These are phyloP conservation scores for Hyperopisus bebe DNA, from an alignment of 2,113 vertebrate species.

Conservation along the genomic window DNA sequence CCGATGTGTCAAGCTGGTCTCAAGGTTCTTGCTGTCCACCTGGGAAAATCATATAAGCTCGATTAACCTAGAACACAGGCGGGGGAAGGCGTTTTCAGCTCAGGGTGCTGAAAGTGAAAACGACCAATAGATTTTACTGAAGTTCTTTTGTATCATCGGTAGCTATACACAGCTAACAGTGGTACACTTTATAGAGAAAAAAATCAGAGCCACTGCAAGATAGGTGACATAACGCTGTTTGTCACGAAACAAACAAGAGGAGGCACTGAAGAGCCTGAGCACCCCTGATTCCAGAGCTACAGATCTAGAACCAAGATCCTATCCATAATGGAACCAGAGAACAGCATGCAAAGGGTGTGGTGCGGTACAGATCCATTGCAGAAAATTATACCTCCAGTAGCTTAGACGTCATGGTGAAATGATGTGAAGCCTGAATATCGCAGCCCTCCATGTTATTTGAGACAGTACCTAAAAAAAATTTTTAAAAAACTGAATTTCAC, in stretches of 20 bases:
- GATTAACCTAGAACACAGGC: background rate
- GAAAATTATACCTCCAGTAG: constrained; percentile 73
- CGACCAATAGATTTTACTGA: background rate
- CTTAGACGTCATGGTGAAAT: constrained; percentile 67
- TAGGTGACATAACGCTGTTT: background rate
- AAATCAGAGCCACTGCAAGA: background rate
- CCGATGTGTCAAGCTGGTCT: constrained; percentile 69
- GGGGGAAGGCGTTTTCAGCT: background rate
- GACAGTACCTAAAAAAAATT: constrained; percentile 61
- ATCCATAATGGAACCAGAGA: background rate
- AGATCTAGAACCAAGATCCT: background rate
- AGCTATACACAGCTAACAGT: background rate
- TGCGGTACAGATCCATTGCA: background rate
- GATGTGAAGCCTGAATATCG: constrained; percentile 58
- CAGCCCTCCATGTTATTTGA: constrained; percentile 80
- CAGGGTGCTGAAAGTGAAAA: background rate
- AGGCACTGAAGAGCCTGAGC: background rate
- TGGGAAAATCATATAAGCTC: constrained; percentile 38
- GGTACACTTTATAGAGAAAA: background rate
- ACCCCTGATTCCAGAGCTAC: background rate
- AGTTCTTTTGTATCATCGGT: background rate
- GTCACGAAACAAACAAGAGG: background rate
- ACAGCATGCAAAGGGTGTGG: background rate
- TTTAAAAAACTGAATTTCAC: constrained; percentile 20
- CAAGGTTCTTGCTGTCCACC: constrained; percentile 71